Evolutionary conservation across 2,888 invertebrate genomes (phyloP), one percentile per base, ranked within the genome.

Genomic region (Drosophila rellima): DNA sequence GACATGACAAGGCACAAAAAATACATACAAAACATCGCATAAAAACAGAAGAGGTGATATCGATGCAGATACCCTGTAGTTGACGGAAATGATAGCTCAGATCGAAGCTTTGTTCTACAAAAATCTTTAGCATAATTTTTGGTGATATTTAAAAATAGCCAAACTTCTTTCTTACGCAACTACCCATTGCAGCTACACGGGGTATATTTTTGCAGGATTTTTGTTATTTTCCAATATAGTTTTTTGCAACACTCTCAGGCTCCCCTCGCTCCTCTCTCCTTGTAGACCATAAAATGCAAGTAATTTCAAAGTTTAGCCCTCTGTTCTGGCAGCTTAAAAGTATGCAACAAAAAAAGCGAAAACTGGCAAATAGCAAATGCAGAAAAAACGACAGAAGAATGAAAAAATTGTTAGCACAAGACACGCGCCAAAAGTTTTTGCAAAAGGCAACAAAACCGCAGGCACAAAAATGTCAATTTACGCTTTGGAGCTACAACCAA

Each of bases 391-490:
- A 61, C 54, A 47, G 20, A 31, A 70, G 54, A 70, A 45, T 42
- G 47, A 47, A 54, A 80, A 82, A 80, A 76, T 74, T 85, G 80
- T 80, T 83, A 66, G 78, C 78, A 70, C 57, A 81, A 81, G 79
- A 84, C 79, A 81, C 79, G 83, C 76, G 76, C 74, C 69, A 80
- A 74, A 82, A 74, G 80, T 78, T 82, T 48, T 71, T 54, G 65
- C 52, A 35, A 40, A 31, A 64, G 57, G 47, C 61, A 61, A 59
- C 56, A 75, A 77, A 73, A 80, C 81, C 79, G 63, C 81, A 79
- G 83, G 83, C 87, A 86, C 81, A 84, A 84, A 84, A 84, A 86
- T 84, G 83, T 86, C 83, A 84, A 84, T 84, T 84, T 86, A 79
- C 87, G 84, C 83, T 86, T 86, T 71, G 66, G 66, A 71, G 74